Conservation (phyloP, 2,888 invertebrate genomes). For the Catocala fraxini region DNA sequence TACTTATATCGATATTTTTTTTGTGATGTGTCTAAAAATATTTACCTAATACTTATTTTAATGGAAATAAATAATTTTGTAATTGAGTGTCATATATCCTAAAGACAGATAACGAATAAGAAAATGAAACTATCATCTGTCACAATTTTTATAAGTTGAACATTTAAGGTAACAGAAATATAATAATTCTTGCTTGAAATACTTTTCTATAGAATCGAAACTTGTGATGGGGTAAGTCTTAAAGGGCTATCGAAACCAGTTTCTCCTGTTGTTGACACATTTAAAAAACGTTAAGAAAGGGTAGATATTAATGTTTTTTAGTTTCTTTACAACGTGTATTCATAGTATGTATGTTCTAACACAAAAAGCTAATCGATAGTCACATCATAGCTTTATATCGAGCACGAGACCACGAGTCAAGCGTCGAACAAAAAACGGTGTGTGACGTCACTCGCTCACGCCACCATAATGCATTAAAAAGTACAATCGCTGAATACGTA, state of each 20-base stretch:
- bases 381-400: slow-evolving; percentile 35
- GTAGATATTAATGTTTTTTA: background rate
- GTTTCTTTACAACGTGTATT: background rate
- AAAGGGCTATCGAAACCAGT: background rate
- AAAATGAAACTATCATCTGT: no score
- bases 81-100: no score
- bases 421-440: slow-evolving; percentile 41
- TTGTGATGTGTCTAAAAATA: no score
- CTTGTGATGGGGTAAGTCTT: background rate
- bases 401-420: slow-evolving; percentile 28
- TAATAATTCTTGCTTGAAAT: no score
- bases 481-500: slow-evolving; percentile 62
- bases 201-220: no score
- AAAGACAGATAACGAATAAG: no score
- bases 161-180: no score
- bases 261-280: background rate
- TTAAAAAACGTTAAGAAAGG: background rate
- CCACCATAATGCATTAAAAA: slow-evolving; percentile 56
- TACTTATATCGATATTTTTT: no score
- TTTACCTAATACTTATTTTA: no score
- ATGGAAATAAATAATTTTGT: no score
- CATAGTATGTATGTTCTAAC: slow-evolving; percentile 1
- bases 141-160: no score
- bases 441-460: slow-evolving; percentile 52
- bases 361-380: slow-evolving; percentile 21